Evolutionary conservation across 2,113 vertebrate genomes (phyloP), one percentile per base, ranked within the genome.

Genomic region (Paramormyrops kingsleyae): DNA sequence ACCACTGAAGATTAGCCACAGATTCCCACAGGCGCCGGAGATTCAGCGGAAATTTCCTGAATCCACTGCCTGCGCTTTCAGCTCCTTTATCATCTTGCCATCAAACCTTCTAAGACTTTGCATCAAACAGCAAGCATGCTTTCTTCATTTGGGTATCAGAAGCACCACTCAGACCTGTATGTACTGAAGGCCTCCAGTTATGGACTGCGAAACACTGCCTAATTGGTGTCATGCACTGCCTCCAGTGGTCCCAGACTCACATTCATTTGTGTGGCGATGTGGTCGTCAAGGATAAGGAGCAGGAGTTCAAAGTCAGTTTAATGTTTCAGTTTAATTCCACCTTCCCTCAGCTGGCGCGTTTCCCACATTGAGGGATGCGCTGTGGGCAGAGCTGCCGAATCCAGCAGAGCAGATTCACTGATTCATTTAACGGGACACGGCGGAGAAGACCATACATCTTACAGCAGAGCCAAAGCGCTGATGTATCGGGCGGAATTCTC

Each of bases 141-240:
- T 94, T 94, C 94, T 95, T 95, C 92, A 93, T 95, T 93, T 94
- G 92, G 92, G 92, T 94, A 95, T 95, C 94, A 94, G 92, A 95
- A 91, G 91, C 92, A 92, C 93, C 93, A 95, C 94, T 90, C 88
- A 95, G 95, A 95, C 95, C 94, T 94, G 95, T 95, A 95, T 94
- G 94, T 93, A 95, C 95, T 94, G 94, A 96, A 95, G 94, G 94
- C 94, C 94, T 94, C 95, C 95, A 95, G 94, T 95, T 95, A 95
- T 93, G 93, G 92, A 94, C 94, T 95, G 94, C 93, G 93, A 95
- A 95, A 94, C 92, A 94, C 93, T 93, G 93, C 94, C 94, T 95
- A 96, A 96, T 95, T 96, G 95, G 94, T 92, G 92, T 94, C 94
- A 95, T 91, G 93, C 94, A 94, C 94, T 93, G 95, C 95, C 94